Percentiles rank a stretch among this genome's conserved stretches.
Conservation (phyloP, 2,113 vertebrate genomes). For the Gymnogyps californianus region DNA sequence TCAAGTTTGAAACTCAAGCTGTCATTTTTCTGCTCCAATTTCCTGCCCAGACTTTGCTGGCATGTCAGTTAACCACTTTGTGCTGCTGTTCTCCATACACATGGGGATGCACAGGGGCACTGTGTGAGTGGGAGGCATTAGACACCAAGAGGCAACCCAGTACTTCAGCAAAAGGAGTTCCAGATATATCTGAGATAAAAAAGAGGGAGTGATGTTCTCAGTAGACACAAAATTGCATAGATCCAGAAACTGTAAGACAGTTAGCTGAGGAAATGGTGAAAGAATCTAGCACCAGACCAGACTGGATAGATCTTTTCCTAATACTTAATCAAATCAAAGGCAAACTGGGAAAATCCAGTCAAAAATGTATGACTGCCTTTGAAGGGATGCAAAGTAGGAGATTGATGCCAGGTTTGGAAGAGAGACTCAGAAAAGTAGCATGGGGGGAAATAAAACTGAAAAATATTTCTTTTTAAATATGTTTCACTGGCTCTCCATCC, state of each 20-base stretch:
- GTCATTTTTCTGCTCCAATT: background rate
- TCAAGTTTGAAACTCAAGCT: background rate
- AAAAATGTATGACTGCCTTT: background rate
- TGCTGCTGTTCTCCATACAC: background rate
- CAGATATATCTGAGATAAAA: background rate
- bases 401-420: background rate
- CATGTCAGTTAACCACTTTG: background rate
- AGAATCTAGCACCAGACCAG: background rate
- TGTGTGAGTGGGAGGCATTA: background rate
- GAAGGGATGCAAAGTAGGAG: background rate
- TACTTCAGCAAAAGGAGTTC: background rate
- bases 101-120: background rate
- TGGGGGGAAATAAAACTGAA: constrained; percentile 22
- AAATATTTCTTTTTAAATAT: constrained; percentile 35
- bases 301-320: background rate
- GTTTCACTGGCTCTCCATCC: constrained; percentile 19
- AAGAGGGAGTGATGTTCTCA: background rate
- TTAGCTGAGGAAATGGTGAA: background rate
- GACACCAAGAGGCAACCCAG: background rate
- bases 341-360: background rate
- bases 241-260: background rate
- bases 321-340: background rate
- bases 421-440: background rate
- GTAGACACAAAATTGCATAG: background rate
- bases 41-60: background rate